Evolutionary conservation across 2,888 invertebrate species (phyloP), one percentile per base, ranked within the genome.

Genomic region (Hemaris fuciformis): DNA sequence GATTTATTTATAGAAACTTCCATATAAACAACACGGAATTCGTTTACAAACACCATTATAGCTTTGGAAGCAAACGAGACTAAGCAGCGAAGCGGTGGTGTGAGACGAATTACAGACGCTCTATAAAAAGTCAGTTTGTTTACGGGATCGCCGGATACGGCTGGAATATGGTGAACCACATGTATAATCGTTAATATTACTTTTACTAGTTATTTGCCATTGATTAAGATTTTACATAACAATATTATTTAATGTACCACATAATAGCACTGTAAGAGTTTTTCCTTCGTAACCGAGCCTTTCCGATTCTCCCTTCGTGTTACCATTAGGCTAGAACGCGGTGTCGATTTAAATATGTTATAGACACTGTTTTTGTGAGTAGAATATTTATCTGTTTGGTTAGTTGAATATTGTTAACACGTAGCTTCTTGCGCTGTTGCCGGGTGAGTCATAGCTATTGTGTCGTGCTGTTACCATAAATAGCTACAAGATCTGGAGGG

Each of bases 91-190:
- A 76, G 71, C 68, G 74, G 71, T 76, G 75, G 79, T 71, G 79
- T 74, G 81, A 87, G 87, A 88, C 82, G 83, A 80, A 85, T 76
- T 74, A 80, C 87, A 85, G 87, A 76, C 87, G 69, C 74, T 85
- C 89, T 89, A 89, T 90, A 89, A 91, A 90, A 89, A 89, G 84
- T 85, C 75, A 64, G 83, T 83, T 82, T 89, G 89, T 91, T 90
- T 90, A 91, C 83, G 79, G 69, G 77, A 74, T 72, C 72, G 77
- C 84, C 81, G 90, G 88, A 89, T 89, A 83, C 82, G 85, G 83
- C 79, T 79, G 77, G 73, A 69, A 78, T 76, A 76, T 72, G 75
- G 75, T 69, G 84, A 70, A 79, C 86, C 87, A 82, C 87, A 86
- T 84, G 85, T 80, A 78, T 84, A 80, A 79, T 84, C 77, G 79